Percentiles rank a stretch among this genome's conserved stretches.
Evolutionary conservation across 2,113 vertebrate genomes (phyloP).

Genomic region (Ascaphus truei): DNA sequence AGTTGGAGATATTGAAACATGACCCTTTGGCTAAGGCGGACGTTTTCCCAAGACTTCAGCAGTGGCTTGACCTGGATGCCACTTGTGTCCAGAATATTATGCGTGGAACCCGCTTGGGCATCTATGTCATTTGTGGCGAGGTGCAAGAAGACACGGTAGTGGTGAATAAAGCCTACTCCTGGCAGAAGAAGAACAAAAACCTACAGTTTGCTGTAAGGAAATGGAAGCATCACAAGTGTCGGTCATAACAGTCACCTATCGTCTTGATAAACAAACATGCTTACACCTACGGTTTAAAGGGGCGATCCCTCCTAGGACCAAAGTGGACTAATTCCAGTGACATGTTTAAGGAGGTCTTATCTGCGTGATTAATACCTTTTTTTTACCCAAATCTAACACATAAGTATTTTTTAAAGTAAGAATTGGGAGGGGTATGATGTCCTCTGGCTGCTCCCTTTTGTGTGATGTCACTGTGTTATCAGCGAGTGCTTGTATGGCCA

Average conservation of each 20-base stretch:
- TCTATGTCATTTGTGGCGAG: constrained; percentile 66
- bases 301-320: no score
- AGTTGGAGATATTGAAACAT: constrained; percentile 70
- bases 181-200: constrained; percentile 69
- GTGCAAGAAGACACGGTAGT: constrained; percentile 64
- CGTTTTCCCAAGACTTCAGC: constrained; percentile 59
- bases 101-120: constrained; percentile 53
- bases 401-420: no score
- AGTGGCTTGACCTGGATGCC: constrained; percentile 75
- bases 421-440: no score
- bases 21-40: constrained; percentile 65
- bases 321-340: no score
- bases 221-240: constrained; percentile 72
- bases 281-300: no score
- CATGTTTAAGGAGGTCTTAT: no score
- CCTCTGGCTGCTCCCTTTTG: no score
- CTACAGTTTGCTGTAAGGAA: constrained; percentile 63
- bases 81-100: constrained; percentile 77
- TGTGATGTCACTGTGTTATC: no score
- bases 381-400: no score
- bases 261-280: no score
- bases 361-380: no score
- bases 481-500: no score
- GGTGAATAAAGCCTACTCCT: constrained; percentile 71
- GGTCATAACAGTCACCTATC: constrained; percentile 43